Conservation (phyloP, 2,797 vertebrate species). For the Nasua narica region DNA sequence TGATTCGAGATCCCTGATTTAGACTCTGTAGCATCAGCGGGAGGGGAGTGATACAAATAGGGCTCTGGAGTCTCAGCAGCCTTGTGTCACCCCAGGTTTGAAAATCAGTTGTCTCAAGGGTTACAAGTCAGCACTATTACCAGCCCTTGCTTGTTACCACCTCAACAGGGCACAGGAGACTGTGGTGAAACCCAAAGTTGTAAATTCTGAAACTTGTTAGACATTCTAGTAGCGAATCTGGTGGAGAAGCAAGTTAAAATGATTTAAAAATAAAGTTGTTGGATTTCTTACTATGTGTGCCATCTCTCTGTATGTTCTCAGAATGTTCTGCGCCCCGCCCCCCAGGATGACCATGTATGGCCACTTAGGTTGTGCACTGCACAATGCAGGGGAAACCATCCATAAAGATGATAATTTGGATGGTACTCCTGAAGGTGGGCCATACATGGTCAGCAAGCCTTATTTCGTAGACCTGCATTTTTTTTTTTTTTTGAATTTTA, state of each 20-base stretch:
- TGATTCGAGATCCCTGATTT: background rate
- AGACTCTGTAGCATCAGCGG: background rate
- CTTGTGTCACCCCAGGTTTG: background rate
- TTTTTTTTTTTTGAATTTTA: background rate
- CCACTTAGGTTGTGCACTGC: background rate
- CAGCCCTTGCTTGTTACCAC: background rate
- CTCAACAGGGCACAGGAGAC: background rate
- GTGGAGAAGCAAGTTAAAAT: constrained; percentile 23
- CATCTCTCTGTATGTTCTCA: background rate
- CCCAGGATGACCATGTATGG: background rate
- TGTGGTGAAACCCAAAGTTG: background rate
- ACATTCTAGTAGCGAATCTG: background rate
- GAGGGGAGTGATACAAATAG: background rate
- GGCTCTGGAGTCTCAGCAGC: background rate
- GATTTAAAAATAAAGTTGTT: background rate
- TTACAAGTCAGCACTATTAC: background rate
- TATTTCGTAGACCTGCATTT: background rate
- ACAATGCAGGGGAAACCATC: background rate
- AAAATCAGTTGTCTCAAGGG: background rate
- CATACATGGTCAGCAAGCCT: background rate
- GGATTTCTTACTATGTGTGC: background rate
- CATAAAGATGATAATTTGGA: background rate
- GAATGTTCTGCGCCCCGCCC: background rate
- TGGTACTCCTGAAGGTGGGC: background rate
- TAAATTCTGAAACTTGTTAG: background rate